These are phyloP conservation scores for Bubo bubo DNA, from an alignment of 2,113 vertebrate genomes.

Conservation along the genomic window DNA sequence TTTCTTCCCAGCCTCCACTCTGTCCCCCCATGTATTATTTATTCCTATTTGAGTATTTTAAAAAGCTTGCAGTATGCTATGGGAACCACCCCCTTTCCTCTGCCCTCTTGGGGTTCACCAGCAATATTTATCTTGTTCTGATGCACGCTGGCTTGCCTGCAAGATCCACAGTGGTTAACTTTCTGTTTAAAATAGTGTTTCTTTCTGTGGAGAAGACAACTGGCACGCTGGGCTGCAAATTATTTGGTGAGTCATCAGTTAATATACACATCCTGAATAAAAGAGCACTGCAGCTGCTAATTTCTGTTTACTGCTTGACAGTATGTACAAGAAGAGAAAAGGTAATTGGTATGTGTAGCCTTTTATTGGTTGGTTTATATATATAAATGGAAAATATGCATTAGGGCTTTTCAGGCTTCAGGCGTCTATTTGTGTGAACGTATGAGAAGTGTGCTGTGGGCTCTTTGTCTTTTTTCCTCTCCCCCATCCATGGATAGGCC, in stretches of 20 bases:
- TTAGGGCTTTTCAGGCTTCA: background rate
- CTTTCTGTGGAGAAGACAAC: conserved; percentile 11
- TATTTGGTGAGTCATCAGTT: conserved; percentile 42
- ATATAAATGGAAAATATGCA: background rate
- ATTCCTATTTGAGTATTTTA: background rate
- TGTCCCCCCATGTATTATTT: background rate
- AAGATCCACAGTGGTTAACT: background rate
- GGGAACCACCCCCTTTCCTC: background rate
- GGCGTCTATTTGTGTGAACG: background rate
- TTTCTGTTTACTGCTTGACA: conserved; percentile 21
- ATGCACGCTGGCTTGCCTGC: background rate
- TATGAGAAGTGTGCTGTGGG: background rate
- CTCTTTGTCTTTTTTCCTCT: background rate
- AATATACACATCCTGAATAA: conserved; percentile 18
- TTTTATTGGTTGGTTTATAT: background rate
- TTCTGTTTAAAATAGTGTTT: conserved; percentile 36
- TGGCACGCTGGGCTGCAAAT: background rate
- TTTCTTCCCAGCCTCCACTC: background rate
- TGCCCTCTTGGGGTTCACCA: background rate
- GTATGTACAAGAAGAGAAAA: background rate
- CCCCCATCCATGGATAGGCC: background rate
- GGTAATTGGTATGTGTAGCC: conserved; percentile 10
- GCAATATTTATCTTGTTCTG: background rate
- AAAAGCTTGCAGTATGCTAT: background rate
- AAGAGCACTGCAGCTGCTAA: conserved; percentile 34